Evolutionary conservation across 2,888 invertebrate species (phyloP).

Genomic region (Carabus problematicus): DNA sequence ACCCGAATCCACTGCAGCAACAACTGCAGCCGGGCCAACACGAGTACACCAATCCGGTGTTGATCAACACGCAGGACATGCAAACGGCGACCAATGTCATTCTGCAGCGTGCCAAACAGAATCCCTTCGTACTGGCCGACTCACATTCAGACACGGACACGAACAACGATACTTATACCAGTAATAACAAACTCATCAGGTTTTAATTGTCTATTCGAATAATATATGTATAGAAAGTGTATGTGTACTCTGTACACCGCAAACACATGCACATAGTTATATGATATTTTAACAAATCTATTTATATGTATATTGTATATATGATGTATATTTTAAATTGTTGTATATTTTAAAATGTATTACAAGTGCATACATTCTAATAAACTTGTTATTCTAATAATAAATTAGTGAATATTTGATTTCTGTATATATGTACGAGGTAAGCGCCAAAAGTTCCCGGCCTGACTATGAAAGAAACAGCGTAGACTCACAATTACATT

Average conservation of each 20-base stretch:
- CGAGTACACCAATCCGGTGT: conserved; percentile 54
- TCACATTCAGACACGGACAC: conserved; percentile 23
- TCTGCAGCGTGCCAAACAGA: conserved; percentile 46
- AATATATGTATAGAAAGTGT: conserved; percentile 20
- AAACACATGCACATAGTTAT: no score
- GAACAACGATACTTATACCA: conserved; percentile 8
- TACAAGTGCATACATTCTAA: conserved; percentile 21
- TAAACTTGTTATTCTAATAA: no score
- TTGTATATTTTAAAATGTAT: conserved; percentile 23
- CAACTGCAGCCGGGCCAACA: conserved; percentile 53
- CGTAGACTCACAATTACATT: no score
- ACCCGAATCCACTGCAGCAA: no score
- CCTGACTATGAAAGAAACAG: no score
- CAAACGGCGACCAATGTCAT: conserved; percentile 46
- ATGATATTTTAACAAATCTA: no score
- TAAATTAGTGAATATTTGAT: no score
- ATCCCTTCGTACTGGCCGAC: conserved; percentile 33
- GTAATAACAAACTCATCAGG: conserved; percentile 30
- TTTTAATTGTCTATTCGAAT: conserved; percentile 21
- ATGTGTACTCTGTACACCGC: no score
- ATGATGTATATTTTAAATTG: conserved; percentile 32
- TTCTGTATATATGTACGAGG: background rate
- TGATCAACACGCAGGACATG: conserved; percentile 45
- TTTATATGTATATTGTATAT: no score
- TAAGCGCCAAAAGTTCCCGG: no score